Evolutionary conservation across 2,888 invertebrate genomes (phyloP).

Genomic region (Drosophila anomelani): DNA sequence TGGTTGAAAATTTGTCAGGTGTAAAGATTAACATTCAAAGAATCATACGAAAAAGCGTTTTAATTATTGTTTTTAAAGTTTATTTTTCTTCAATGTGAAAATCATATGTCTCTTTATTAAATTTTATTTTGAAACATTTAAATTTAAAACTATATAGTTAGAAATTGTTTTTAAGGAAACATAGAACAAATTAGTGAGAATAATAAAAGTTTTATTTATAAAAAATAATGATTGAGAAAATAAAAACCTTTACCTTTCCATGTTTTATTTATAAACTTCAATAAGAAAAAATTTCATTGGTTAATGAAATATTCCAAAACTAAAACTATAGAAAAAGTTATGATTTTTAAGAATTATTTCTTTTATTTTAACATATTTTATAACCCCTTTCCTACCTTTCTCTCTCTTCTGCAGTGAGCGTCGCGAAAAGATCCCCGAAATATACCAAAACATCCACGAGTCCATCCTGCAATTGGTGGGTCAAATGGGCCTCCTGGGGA

Average conservation of each 20-base stretch:
- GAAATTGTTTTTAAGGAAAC: too few relatives aligned
- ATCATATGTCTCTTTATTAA: too few relatives aligned
- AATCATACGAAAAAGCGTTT: not conserved
- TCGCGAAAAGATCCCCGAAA: slow-evolving; percentile 88
- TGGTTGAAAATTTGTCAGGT: not conserved
- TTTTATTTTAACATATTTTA: not conserved
- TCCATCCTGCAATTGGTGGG: slow-evolving; percentile 89
- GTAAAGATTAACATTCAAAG: not conserved
- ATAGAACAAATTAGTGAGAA: not conserved
- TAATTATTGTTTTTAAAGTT: not conserved
- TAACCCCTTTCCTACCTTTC: not conserved
- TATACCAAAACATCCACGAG: slow-evolving; percentile 90
- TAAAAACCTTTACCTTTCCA: not conserved
- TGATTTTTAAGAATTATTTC: too few relatives aligned
- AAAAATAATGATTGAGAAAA: not conserved
- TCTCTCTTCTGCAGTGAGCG: slow-evolving; percentile 87
- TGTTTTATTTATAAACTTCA: too few relatives aligned
- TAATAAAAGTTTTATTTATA: not conserved
- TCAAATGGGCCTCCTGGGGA: slow-evolving; percentile 86
- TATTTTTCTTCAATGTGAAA: too few relatives aligned
- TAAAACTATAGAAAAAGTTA: too few relatives aligned
- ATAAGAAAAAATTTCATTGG: too few relatives aligned
- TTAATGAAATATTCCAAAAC: too few relatives aligned
- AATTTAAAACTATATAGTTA: too few relatives aligned
- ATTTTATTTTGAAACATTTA: too few relatives aligned